A percentile compares a stretch with the other conserved stretches of the same genome.
Conservation (phyloP, 1,140 invertebrate species). For the Pachypsylla venusta region DNA sequence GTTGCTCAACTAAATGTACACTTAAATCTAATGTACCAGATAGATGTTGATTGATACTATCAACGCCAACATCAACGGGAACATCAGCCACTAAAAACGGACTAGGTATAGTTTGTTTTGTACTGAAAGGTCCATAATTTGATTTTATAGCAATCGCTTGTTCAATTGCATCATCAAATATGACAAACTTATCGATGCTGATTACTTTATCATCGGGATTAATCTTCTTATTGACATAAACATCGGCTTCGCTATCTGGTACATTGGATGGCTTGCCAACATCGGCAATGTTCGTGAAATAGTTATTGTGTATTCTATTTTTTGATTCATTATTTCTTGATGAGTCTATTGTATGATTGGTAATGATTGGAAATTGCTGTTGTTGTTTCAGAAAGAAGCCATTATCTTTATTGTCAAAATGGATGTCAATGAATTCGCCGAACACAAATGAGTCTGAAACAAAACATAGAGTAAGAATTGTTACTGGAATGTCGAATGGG, state of each 20-base stretch:
- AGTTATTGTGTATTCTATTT: not conserved
- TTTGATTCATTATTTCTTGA: not conserved
- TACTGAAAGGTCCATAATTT: conserved; percentile 81
- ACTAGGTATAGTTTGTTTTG: conserved; percentile 82
- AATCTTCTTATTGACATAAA: conserved; percentile 28
- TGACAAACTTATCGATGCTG: conserved; percentile 67
- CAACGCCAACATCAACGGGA: conserved; percentile 36
- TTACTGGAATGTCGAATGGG: no score
- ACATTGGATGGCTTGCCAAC: conserved; percentile 1
- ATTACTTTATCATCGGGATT: conserved; percentile 32
- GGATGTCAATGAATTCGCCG: conserved; percentile 50
- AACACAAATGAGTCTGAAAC: not conserved
- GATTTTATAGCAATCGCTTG: conserved; percentile 72
- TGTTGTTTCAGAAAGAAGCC: conserved; percentile 75
- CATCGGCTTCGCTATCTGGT: not conserved
- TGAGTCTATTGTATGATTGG: not conserved
- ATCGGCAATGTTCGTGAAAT: conserved; percentile 13
- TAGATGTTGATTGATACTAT: not conserved
- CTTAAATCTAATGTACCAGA: conserved; percentile 54
- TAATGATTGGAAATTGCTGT: conserved; percentile 26
- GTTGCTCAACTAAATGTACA: conserved; percentile 72
- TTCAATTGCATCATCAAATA: conserved; percentile 55
- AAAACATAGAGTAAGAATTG: not conserved
- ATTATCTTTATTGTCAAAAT: conserved; percentile 77
- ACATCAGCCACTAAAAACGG: conserved; percentile 67